Percentiles rank a stretch among this genome's conserved stretches.
Conservation (phyloP, 2,113 vertebrate genomes). For the Calidris pugnax region DNA sequence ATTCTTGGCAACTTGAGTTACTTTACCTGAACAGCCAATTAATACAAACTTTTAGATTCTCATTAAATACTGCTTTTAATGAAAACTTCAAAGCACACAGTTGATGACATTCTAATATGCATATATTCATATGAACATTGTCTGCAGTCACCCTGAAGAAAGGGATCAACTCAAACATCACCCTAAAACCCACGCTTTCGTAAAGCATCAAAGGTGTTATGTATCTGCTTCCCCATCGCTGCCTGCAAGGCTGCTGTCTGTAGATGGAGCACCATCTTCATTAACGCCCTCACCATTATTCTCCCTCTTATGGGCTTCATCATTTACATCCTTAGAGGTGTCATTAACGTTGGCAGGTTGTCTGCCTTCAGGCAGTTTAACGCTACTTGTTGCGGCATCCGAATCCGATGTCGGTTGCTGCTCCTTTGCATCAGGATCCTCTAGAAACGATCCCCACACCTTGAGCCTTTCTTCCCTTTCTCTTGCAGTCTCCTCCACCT, state of each 20-base stretch:
- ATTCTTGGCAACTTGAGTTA: conserved; percentile 55
- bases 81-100: conserved; percentile 58
- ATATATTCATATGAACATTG: conserved; percentile 44
- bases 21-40: conserved; percentile 64
- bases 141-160: conserved; percentile 56
- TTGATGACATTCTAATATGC: conserved; percentile 61
- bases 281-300: conserved; percentile 43
- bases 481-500: conserved; percentile 94
- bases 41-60: conserved; percentile 51
- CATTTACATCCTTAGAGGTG: conserved; percentile 5
- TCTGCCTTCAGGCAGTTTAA: conserved; percentile 37
- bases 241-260: conserved; percentile 89
- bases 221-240: conserved; percentile 84
- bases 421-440: conserved; percentile 49
- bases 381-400: not conserved
- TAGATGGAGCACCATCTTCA: conserved; percentile 78
- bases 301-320: conserved; percentile 22
- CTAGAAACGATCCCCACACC: conserved; percentile 87
- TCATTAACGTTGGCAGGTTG: conserved; percentile 41
- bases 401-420: conserved; percentile 16
- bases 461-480: conserved; percentile 94
- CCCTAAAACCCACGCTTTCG: conserved; percentile 39
- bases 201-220: conserved; percentile 37
- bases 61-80: conserved; percentile 62
- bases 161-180: conserved; percentile 45